Percentiles rank a stretch among this genome's conserved stretches.
Conservation (phyloP, 1,140 invertebrate genomes). For the Heterodera schachtii region DNA sequence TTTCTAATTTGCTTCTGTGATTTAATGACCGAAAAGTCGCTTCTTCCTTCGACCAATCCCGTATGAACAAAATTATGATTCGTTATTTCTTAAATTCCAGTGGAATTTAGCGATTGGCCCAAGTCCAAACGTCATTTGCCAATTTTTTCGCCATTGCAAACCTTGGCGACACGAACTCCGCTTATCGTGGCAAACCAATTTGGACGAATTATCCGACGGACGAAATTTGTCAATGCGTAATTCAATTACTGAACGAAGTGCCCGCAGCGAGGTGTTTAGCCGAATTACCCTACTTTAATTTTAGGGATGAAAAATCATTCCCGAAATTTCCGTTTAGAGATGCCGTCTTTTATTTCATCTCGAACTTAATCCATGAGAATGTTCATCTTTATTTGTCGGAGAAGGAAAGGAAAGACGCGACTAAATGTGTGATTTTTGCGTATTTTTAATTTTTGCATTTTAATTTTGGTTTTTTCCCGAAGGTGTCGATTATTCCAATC, state of each 20-base stretch:
- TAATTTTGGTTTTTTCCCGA: not conserved
- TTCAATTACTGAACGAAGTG: slow-evolving; percentile 9
- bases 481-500: slow-evolving; percentile 11
- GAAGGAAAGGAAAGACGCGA: slow-evolving; percentile 20
- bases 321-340: not conserved
- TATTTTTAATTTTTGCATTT: not conserved
- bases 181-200: slow-evolving; percentile 20
- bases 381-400: slow-evolving; percentile 23
- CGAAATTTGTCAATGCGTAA: not conserved
- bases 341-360: slow-evolving; percentile 21
- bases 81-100: not conserved
- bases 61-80: not conserved
- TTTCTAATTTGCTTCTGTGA: too few relatives aligned
- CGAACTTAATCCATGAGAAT: slow-evolving; percentile 23
- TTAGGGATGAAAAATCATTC: too few relatives aligned
- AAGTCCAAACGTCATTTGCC: not conserved
- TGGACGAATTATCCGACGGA: slow-evolving; percentile 19
- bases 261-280: slow-evolving; percentile 9
- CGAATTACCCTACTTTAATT: too few relatives aligned
- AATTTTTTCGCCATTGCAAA: slow-evolving; percentile 23
- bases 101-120: not conserved
- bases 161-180: slow-evolving; percentile 21
- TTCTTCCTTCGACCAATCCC: not conserved
- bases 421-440: slow-evolving; percentile 10
- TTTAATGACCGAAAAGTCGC: not conserved